Percentiles rank a stretch among this genome's conserved stretches.
These are phyloP conservation scores for Cerastis rubricosa DNA, from an alignment of 2,888 invertebrate species.

Conservation along the genomic window DNA sequence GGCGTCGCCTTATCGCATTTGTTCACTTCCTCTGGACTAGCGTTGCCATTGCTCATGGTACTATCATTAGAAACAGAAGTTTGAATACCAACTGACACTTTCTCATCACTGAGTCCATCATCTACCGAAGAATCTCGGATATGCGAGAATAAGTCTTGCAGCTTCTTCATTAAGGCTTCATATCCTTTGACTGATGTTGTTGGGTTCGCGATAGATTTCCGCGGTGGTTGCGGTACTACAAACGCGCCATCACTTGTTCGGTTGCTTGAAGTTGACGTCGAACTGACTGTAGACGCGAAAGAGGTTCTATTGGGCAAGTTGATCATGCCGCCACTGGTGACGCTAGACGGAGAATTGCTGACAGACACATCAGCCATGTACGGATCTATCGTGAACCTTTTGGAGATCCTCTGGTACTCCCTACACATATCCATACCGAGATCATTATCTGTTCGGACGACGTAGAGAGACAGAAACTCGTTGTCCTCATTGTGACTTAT, in stretches of 20 bases:
- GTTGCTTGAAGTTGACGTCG: slow-evolving; percentile 84
- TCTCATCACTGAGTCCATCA: slow-evolving; percentile 81
- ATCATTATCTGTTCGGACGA: slow-evolving; percentile 87
- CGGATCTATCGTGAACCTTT: slow-evolving; percentile 86
- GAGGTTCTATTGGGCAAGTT: slow-evolving; percentile 85
- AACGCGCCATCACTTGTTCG: slow-evolving; percentile 88
- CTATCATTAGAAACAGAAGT: slow-evolving; percentile 79
- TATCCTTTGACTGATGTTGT: slow-evolving; percentile 86
- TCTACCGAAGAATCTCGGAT: slow-evolving; percentile 80
- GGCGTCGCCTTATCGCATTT: slow-evolving; percentile 88
- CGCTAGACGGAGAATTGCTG: slow-evolving; percentile 87
- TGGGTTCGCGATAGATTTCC: slow-evolving; percentile 84
- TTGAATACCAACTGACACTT: slow-evolving; percentile 85
- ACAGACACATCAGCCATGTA: slow-evolving; percentile 87
- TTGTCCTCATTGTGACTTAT: slow-evolving; percentile 86
- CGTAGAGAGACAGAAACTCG: slow-evolving; percentile 86
- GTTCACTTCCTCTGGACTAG: slow-evolving; percentile 85
- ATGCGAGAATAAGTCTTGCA: slow-evolving; percentile 86
- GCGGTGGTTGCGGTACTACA: slow-evolving; percentile 87
- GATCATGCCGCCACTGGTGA: slow-evolving; percentile 86
- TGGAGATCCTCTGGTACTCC: slow-evolving; percentile 88
- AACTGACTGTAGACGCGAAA: slow-evolving; percentile 86
- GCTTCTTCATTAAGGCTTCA: slow-evolving; percentile 84
- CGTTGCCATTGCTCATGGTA: slow-evolving; percentile 83
- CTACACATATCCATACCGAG: slow-evolving; percentile 87